Conservation (phyloP, 2,888 invertebrate genomes). For the Dexiosoma caninum region DNA sequence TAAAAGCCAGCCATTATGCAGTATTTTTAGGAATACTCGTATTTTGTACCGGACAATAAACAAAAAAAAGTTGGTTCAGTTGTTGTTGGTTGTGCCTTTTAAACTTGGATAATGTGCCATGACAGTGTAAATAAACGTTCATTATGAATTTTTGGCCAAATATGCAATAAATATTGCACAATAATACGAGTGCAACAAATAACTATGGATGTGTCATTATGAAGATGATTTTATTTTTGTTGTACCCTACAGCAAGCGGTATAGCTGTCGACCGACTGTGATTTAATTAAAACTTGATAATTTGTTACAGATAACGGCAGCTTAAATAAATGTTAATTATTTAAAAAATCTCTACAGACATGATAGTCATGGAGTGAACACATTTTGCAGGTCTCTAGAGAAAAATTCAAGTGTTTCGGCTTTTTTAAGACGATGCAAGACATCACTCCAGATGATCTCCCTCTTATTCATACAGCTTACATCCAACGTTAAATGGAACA, state of each 20-base stretch:
- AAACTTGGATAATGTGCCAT: constrained; percentile 1
- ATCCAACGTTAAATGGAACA: too few species aligned
- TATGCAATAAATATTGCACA: constrained; percentile 20
- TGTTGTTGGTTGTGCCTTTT: not conserved
- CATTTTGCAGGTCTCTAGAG: too few species aligned
- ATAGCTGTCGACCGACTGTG: not conserved
- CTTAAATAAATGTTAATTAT: too few species aligned
- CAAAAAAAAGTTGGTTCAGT: constrained; percentile 1
- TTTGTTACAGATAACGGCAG: too few species aligned
- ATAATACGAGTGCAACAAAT: not conserved
- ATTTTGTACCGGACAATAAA: constrained; percentile 18
- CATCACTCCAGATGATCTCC: too few species aligned
- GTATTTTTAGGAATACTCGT: constrained; percentile 25
- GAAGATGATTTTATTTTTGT: not conserved
- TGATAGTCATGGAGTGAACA: too few species aligned
- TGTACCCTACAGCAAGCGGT: not conserved
- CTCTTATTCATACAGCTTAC: too few species aligned
- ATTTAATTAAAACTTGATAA: not conserved
- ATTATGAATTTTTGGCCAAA: not conserved
- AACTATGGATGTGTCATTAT: not conserved
- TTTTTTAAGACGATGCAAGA: too few species aligned
- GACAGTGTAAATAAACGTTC: constrained; percentile 13
- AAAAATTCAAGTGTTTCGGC: too few species aligned
- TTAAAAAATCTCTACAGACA: too few species aligned
- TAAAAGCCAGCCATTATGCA: constrained; percentile 49